Evolutionary conservation across 2,888 invertebrate species (phyloP), one percentile per base, ranked within the genome.

Genomic region (Chloroclystis v-ata): DNA sequence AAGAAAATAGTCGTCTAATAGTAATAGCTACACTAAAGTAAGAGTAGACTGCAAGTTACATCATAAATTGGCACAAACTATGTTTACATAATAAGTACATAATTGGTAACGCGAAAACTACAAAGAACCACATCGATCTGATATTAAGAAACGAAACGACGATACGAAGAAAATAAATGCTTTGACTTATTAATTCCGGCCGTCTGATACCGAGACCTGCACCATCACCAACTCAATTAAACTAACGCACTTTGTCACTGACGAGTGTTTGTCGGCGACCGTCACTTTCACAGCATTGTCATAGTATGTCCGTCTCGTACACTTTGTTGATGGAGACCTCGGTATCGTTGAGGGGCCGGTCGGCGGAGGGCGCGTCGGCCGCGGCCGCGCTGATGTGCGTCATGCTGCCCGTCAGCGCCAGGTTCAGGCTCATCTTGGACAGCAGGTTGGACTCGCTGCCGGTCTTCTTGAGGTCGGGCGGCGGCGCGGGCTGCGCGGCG

Each of bases 371-470:
- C 26, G 26, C 26, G 26, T 8, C 8, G 10, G 14, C 20, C 10
- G 10, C 20, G 33, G 5, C n/a, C 2, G 52, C 40, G 40, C 49
- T 45, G 28, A 54, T 57, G 13, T 59, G 84, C 0, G 81, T 82
- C 82, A 86, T 78, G 51, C 85, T 85, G 30, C 86, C 86, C 1
- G 85, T 79, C 16, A 83, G 58, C 28, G 92, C 91, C 26, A 94
- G 81, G 54, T 93, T 92, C 13, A 95, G 80, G 30, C 93, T 94
- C 92, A 95, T 92, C 74, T 96, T 96, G 40, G 94, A 93, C 44
- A 96, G 85, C 28, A 96, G 85, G 74, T 96, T 96, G 33, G 95
- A 94, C 78, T 96, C 96, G 67, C 95, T 95, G 49, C 96, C 96
- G 7, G 95, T 95, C 70, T 96, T 96, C 75, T 96, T 96, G 30